phyloP scores from a whole-genome alignment of 2,888 invertebrate genomes.

The Drosophila anomalata region DNA sequence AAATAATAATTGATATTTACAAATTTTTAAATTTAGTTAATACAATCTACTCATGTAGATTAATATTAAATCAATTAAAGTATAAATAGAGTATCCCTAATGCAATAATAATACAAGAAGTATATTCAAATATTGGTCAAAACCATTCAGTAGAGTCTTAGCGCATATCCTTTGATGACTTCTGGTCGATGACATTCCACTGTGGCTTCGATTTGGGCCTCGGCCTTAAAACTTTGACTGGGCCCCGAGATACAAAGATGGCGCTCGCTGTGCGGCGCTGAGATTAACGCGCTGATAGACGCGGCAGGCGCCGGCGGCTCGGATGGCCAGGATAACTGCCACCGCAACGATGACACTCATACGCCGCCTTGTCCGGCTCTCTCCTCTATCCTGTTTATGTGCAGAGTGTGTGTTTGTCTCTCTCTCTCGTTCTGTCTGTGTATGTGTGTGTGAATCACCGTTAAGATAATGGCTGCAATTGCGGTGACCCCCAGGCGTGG shows the following conservation, averaged over 20 bases:
- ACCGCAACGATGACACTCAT: conserved; percentile 59
- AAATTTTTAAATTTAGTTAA: not conserved
- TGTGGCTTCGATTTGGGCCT: conserved; percentile 29
- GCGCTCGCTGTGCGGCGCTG: conserved; percentile 47
- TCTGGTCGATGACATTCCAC: conserved; percentile 15
- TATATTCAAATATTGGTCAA: not conserved
- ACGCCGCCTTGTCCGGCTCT: conserved; percentile 54
- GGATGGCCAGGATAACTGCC: conserved; percentile 36
- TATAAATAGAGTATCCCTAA: too few relatives aligned
- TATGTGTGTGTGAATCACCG: conserved; percentile 59
- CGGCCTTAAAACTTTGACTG: conserved; percentile 35
- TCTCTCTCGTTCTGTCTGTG: conserved; percentile 35
- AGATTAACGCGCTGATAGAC: conserved; percentile 74
- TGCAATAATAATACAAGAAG: too few relatives aligned
- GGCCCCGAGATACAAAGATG: conserved; percentile 58
- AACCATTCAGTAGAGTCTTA: too few relatives aligned
- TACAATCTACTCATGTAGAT: too few relatives aligned
- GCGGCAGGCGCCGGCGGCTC: conserved; percentile 64
- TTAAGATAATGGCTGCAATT: conserved; percentile 79
- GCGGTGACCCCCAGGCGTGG: conserved; percentile 78
- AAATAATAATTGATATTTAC: not conserved
- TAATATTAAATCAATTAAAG: too few relatives aligned
- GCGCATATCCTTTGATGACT: not conserved
- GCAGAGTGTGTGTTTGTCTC: conserved; percentile 10
- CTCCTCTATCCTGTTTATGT: not conserved